Evolutionary conservation across 2,113 vertebrate species (phyloP), one percentile per base, ranked within the genome.

Genomic region (Orcinus orca): DNA sequence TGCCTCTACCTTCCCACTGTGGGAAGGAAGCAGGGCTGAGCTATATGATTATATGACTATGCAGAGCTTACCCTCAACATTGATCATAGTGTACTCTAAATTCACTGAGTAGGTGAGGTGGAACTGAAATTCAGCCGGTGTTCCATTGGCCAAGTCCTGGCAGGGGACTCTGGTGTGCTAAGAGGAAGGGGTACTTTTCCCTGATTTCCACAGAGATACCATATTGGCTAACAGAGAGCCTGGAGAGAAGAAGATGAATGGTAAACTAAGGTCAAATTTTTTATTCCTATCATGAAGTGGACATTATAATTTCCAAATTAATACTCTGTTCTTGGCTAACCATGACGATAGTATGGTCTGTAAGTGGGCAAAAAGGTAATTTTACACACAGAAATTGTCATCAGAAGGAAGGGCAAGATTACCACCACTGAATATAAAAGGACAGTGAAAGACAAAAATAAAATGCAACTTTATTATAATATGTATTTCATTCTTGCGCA

Each of bases 261-360:
- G 14, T 44, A 58, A 62, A 44, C 11, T 44, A 62, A 67, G 13
- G 13, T 58, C 11, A 80, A 26, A 1, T 10, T 63, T 95, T 91
- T 80, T 0, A n/a, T 77, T 41, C 8, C 38, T 44, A 23, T 53
- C 17, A 23, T 91, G 33, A 15, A 44, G 18, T 91, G 33, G 15
- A 44, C 29, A 47, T 70, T 55, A 9, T 41, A 77, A 62, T 73
- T 89, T 76, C 41, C n/a, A 55, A 63, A 21, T 3, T 68, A 29
- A 82, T 12, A 81, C 33, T 41, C 47, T 81, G 3, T 23, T 80
- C 5, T 21, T 93, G 53, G 95, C 87, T 77, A 88, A 33, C 18
- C 2, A 25, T 23, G 10, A 65, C 44, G 38, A 5, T 50, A 15
- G 1, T n/a, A 31, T 83, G 3, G 7, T 87, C 5, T 63, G 20